These are phyloP conservation scores for Gambusia affinis DNA, from an alignment of 2,113 vertebrate species.

Conservation along the genomic window DNA sequence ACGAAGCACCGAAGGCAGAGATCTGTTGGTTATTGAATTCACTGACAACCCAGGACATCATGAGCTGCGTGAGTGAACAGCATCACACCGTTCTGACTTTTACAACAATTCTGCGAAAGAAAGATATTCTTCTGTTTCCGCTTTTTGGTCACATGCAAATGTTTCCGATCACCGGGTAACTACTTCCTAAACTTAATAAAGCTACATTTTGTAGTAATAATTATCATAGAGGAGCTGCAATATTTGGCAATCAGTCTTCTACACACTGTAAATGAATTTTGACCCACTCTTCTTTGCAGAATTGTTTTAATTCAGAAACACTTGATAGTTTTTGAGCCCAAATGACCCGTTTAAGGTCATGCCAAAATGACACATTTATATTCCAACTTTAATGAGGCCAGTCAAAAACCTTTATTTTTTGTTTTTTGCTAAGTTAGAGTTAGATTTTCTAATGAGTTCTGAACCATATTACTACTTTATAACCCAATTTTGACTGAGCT, in stretches of 20 bases:
- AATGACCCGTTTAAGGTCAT: too few relatives aligned
- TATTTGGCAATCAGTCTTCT: neutral
- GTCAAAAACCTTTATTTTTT: too few relatives aligned
- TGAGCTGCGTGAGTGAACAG: slow-evolving; percentile 87
- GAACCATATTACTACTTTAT: too few relatives aligned
- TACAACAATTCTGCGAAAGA: neutral
- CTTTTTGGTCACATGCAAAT: neutral
- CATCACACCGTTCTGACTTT: neutral
- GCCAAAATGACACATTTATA: too few relatives aligned
- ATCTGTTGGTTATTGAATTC: slow-evolving; percentile 94
- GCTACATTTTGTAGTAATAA: neutral
- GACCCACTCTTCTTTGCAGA: neutral
- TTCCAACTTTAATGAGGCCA: too few relatives aligned
- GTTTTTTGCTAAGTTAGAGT: too few relatives aligned
- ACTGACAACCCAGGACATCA: slow-evolving; percentile 91
- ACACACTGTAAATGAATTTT: neutral
- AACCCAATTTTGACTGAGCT: too few relatives aligned
- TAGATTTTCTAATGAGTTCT: too few relatives aligned
- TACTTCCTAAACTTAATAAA: neutral
- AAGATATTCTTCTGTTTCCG: neutral
- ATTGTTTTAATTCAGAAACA: too few relatives aligned
- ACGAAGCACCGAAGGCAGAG: slow-evolving; percentile 90
- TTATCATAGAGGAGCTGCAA: neutral
- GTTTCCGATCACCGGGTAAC: too few relatives aligned
- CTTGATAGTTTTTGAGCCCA: too few relatives aligned